Percentiles rank a stretch among this genome's conserved stretches.
phyloP scores from a whole-genome alignment of 1,140 invertebrate species.

The Paralvinella palmiformis region DNA sequence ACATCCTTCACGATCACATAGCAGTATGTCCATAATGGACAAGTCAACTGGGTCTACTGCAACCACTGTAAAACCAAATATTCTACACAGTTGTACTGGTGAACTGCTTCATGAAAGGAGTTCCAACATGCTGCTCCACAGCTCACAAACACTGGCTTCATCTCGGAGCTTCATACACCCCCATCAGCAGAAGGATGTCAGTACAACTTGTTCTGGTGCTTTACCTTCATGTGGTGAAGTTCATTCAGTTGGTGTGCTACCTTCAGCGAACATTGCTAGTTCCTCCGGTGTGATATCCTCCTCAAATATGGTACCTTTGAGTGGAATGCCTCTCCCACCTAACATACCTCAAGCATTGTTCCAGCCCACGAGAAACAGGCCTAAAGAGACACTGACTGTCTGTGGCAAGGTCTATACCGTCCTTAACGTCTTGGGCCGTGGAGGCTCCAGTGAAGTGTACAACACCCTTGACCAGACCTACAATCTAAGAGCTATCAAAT shows the following conservation, averaged over 20 bases:
- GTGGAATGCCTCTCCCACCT: background rate
- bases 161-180: too few species aligned
- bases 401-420: conserved; percentile 48
- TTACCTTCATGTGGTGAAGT: background rate
- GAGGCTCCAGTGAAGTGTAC: conserved; percentile 56
- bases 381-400: conserved; percentile 28
- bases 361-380: background rate
- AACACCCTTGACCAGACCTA: background rate
- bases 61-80: too few species aligned
- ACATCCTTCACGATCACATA: too few species aligned
- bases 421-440: conserved; percentile 54
- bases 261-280: background rate
- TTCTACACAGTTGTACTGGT: too few species aligned
- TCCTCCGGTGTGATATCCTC: background rate
- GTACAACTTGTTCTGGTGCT: too few species aligned
- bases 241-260: background rate
- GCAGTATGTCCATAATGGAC: too few species aligned
- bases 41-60: too few species aligned
- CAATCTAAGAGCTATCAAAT: conserved; percentile 56
- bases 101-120: too few species aligned
- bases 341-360: background rate
- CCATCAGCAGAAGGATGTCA: too few species aligned
- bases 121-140: too few species aligned
- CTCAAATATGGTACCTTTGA: background rate
- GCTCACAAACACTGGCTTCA: too few species aligned